A percentile compares a stretch with the other conserved stretches of the same genome.
phyloP scores from a whole-genome alignment of 2,113 vertebrate species.

The Stegostoma tigrinum region DNA sequence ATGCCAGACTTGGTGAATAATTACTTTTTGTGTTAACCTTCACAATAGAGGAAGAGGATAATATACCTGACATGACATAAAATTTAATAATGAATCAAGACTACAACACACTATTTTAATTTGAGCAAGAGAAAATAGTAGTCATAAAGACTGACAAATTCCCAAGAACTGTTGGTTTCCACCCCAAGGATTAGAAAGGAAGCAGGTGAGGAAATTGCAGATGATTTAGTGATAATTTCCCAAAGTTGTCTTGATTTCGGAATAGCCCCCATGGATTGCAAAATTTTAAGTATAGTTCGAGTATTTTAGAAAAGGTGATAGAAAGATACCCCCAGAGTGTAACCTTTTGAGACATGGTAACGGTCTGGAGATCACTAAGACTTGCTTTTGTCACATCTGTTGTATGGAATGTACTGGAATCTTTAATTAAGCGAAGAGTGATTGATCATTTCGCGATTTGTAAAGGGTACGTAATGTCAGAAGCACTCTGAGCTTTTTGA shows the following conservation, averaged over 20 bases:
- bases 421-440: background rate
- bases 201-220: background rate
- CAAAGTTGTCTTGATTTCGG: background rate
- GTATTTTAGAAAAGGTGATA: background rate
- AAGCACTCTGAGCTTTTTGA: background rate
- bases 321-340: background rate
- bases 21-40: slow-evolving; percentile 7
- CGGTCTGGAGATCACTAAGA: too few species aligned
- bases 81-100: background rate
- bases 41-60: background rate
- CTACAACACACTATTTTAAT: background rate
- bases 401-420: background rate
- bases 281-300: background rate
- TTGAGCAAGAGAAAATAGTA: background rate
- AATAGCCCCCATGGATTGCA: background rate
- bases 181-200: background rate
- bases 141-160: background rate
- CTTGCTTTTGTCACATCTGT: background rate
- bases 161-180: background rate
- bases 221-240: background rate
- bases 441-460: background rate
- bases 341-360: background rate
- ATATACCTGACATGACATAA: background rate
- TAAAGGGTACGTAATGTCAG: too few species aligned
- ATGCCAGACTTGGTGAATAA: background rate